phyloP scores from a whole-genome alignment of 1,140 invertebrate species.

The Nasonia giraulti region DNA sequence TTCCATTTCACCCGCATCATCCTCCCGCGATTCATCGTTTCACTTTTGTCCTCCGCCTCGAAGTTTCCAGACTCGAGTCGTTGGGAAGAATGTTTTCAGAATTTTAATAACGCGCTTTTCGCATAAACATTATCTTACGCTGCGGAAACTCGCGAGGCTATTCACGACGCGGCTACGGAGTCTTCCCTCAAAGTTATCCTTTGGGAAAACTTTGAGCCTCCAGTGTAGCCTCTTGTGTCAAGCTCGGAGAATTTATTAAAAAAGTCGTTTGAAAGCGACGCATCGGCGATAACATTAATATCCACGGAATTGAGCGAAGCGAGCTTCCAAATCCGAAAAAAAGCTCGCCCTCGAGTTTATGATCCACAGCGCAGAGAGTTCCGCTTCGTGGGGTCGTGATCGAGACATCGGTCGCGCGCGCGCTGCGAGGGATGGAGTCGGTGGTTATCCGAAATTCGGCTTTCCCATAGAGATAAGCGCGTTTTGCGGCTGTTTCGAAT shows the following conservation, averaged over 20 bases:
- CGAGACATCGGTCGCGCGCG: neutral
- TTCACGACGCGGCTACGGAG: too few relatives aligned
- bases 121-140: neutral
- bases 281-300: too few relatives aligned
- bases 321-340: too few relatives aligned
- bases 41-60: neutral
- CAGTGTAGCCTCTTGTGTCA: neutral
- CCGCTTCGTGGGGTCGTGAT: neutral
- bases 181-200: too few relatives aligned
- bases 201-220: neutral
- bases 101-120: neutral
- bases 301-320: too few relatives aligned
- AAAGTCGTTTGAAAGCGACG: neutral
- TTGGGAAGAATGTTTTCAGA: neutral
- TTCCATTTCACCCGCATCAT: too few relatives aligned
- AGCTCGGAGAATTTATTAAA: neutral
- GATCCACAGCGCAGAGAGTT: too few relatives aligned
- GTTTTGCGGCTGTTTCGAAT: neutral
- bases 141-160: neutral
- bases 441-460: neutral
- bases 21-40: neutral
- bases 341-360: too few relatives aligned
- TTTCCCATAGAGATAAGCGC: conserved; percentile 15
- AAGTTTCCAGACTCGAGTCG: neutral
- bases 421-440: too few relatives aligned